Base-by-base conservation (phyloP, 1,140 invertebrate genomes). In the Augochlora pura region DNA sequence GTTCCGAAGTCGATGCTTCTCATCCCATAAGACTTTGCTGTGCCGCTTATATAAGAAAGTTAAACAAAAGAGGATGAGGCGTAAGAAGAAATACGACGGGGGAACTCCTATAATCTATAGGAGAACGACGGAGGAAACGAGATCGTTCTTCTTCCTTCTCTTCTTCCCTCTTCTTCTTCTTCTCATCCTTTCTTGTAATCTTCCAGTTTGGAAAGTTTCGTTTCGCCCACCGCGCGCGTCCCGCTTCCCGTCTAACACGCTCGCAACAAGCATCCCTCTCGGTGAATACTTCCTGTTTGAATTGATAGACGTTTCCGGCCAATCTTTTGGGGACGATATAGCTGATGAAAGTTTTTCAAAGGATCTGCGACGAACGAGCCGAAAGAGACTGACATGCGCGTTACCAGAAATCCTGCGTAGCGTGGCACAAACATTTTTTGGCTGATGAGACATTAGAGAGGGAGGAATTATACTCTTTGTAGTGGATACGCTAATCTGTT, bases 31-130 rank as follows among this genome's bases (percentile, higher is more conserved):
- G 65, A 71, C 46, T 81, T 78, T 73, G n/a, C 62, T 49, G 42
- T 27, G 64, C 52, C 49, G 69, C 80, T 73, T 82, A 69, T 68
- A 73, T 82, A 82, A 73, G 76, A 79, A 82, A 82, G 62, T 82
- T 79, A 79, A 82, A 82, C 80, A 82, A 82, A 71, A 79, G 80
- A 70, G 64, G 57, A 70, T 52, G 69, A 70, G 39, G 38, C 52
- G 57, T 46, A 71, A 65, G 67, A 64, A 82, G 70, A 80, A 74
- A 82, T 74, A 80, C 77, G 65, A 21, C 39, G 49, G n/a, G n/a
- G 54, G 32, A 68, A 69, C 54, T n/a, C 5, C 63, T 64, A 80
- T 80, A 80, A 82, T 80, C 77, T 82, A 82, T 82, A 75, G 69
- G 39, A 52, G 16, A 52, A 68, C 64, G 39, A 52, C 68, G 67